phyloP scores from a whole-genome alignment of 2,888 invertebrate genomes.

The Eupithecia exiguata region DNA sequence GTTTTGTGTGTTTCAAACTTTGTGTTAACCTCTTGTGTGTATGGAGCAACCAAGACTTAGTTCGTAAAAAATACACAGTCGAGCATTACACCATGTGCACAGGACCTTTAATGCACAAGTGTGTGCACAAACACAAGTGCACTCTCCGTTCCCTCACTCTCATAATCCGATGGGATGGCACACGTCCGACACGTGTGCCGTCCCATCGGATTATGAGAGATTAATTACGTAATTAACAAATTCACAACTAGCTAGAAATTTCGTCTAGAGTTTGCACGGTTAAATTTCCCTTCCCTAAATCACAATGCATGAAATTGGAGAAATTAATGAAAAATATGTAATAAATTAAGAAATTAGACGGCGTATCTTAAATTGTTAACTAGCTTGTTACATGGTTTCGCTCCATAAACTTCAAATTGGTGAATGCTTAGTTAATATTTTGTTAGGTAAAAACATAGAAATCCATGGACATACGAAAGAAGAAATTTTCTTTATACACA shows the following conservation, averaged over 20 bases:
- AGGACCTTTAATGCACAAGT: too few relatives aligned
- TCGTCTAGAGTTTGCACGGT: background rate
- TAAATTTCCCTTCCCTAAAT: background rate
- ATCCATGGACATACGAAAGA: background rate
- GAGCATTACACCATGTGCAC: too few relatives aligned
- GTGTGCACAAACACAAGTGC: too few relatives aligned
- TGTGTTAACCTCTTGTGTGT: too few relatives aligned
- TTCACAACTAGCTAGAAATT: background rate
- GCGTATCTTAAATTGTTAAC: background rate
- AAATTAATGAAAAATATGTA: slow-evolving; percentile 13
- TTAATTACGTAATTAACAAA: background rate
- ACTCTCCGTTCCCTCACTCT: background rate
- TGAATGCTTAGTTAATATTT: background rate
- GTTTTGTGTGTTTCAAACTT: too few relatives aligned
- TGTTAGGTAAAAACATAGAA: background rate
- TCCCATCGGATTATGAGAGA: too few relatives aligned
- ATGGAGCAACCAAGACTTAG: too few relatives aligned
- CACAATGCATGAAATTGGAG: background rate
- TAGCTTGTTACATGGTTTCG: slow-evolving; percentile 1
- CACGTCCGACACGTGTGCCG: too few relatives aligned
- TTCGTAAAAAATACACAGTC: too few relatives aligned
- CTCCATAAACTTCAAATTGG: slow-evolving; percentile 6
- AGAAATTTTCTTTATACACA: background rate
- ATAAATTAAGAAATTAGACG: slow-evolving; percentile 11
- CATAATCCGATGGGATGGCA: too few relatives aligned